Percentiles rank a stretch among this genome's conserved stretches.
Conservation (phyloP, 2,888 invertebrate genomes). For the Drosophila acutilabella region DNA sequence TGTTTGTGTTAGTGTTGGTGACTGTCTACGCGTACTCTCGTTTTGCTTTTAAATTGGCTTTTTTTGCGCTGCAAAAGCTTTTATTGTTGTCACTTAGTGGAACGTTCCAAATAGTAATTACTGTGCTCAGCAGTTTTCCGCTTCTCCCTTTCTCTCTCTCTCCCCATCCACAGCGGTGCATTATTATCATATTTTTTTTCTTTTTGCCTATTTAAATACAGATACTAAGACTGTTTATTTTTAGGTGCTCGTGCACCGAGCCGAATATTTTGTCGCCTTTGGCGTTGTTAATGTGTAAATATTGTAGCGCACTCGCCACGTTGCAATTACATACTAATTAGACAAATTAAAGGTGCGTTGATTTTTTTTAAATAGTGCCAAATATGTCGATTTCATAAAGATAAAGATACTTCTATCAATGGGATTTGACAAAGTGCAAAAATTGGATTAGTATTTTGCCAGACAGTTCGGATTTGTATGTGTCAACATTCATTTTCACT, state of each 20-base stretch:
- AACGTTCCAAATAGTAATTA: conserved; percentile 53
- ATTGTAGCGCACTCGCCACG: conserved; percentile 3
- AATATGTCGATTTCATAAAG: no score
- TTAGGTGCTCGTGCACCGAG: conserved; percentile 52
- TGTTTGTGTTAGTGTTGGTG: conserved; percentile 11
- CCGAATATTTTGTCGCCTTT: conserved; percentile 23
- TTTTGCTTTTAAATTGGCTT: conserved; percentile 51
- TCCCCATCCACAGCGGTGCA: conserved; percentile 31
- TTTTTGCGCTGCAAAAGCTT: conserved; percentile 32
- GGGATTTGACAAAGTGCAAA: no score
- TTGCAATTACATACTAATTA: conserved; percentile 1
- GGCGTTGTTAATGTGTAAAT: conserved; percentile 14
- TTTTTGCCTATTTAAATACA: conserved; percentile 59
- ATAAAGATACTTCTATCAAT: no score
- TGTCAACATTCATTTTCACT: conserved; percentile 52
- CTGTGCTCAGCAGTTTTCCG: conserved; percentile 11
- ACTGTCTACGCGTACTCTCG: conserved; percentile 52
- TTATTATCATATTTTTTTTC: conserved; percentile 24
- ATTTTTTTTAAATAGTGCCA: neutral
- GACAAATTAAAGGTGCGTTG: neutral
- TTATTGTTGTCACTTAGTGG: conserved; percentile 52
- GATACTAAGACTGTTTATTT: conserved; percentile 50
- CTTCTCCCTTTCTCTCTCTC: conserved; percentile 15
- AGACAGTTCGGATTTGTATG: neutral
- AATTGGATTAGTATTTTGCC: conserved; percentile 3